Conservation (phyloP, 2,113 vertebrate genomes). For the Antigone vipio region DNA sequence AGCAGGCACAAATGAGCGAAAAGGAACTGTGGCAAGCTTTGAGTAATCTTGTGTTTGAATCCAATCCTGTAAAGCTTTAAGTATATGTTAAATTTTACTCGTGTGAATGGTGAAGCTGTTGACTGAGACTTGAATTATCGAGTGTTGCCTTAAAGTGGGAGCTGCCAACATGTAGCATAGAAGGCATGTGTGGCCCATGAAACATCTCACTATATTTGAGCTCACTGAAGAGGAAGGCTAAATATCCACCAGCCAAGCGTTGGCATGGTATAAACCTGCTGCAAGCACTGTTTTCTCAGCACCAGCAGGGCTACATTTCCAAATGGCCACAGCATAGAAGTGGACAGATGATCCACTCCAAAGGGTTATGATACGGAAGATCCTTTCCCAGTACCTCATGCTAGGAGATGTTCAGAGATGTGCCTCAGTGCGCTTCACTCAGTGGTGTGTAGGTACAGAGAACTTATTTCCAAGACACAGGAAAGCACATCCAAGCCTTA, state of each 20-base stretch:
- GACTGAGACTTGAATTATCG: background rate
- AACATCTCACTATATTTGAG: background rate
- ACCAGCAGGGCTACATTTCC: background rate
- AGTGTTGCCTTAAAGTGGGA: background rate
- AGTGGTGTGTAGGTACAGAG: background rate
- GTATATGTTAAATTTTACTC: background rate
- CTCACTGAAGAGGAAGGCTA: background rate
- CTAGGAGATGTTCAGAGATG: accelerated
- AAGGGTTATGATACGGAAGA: background rate
- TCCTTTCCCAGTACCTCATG: background rate
- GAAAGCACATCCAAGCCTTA: background rate
- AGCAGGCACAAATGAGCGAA: background rate
- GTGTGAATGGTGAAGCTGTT: background rate
- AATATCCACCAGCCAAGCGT: background rate
- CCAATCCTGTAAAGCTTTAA: background rate
- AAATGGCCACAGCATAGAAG: background rate
- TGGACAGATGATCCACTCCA: background rate
- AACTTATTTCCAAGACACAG: background rate
- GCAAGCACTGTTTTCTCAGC: background rate
- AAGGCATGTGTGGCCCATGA: background rate
- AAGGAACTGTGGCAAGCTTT: background rate
- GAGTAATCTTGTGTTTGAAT: background rate
- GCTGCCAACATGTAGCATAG: background rate
- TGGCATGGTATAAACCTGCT: background rate
- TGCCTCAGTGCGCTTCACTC: background rate